Base-by-base conservation (phyloP, 1,140 invertebrate species). In the Ectropis grisescens region DNA sequence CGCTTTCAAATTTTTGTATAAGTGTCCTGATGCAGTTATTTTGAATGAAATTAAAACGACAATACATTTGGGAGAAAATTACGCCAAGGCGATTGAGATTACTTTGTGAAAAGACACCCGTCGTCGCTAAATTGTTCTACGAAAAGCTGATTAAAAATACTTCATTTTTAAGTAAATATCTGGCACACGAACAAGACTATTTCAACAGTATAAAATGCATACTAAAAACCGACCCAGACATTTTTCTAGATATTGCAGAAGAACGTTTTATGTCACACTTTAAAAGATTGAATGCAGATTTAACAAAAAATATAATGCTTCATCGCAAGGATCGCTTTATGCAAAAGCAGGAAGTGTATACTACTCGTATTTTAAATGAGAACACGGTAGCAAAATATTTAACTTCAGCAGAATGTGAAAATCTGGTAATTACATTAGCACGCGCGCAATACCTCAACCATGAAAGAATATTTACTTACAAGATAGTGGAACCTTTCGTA, bases 221-320 rank as follows among this genome's bases (percentile, higher is more conserved):
- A 19, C 35, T 74, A 5, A 70, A 70, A 37, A 28, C 11, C 1
- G 45, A 70, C 14, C 31, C 52, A 0, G 43, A 58, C 32, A 28
- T 54, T 24, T 69, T 52, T 32, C 47, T 72, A 11, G 40, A 68
- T 22, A 47, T 65, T 11, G 29, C 57, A 11, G 68, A 72, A 35
- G 56, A 50, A 22, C 58, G 66, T 51, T 60, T 40, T 33, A 53
- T 54, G 34, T 13, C 31, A 10, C 5, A 33, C 2, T 43, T 51
- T 6, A 26, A 15, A 0, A 13, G 29, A 11, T 38, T 70, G 11
- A 52, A 48, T 32, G 23, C 55, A 13, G 27, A 37, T 4, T 25
- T 43, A 7, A 68, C 64, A 2, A 31, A 41, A 11, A 41, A 46
- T 11, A 54, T 72, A 19, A 48, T 72, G 41, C 43, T 45, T 19